phyloP scores from a whole-genome alignment of 2,113 vertebrate genomes.

The Serilophus lunatus region DNA sequence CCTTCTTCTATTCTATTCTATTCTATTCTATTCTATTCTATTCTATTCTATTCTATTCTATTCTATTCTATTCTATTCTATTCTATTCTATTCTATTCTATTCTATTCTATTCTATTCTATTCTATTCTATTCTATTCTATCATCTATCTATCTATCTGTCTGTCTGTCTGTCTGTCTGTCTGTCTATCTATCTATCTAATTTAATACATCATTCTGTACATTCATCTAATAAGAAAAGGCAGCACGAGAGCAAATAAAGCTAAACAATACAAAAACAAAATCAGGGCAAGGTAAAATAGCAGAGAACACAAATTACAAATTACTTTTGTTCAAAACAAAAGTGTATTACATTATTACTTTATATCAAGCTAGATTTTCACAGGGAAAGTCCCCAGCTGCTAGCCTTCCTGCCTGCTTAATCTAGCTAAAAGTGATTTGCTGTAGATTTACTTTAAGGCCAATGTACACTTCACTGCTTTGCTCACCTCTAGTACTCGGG shows the following conservation, averaged over 20 bases:
- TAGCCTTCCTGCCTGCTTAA: background rate
- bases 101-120: too few relatives aligned
- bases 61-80: too few relatives aligned
- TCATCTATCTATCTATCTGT: background rate
- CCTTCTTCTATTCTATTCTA: background rate
- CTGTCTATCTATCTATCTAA: background rate
- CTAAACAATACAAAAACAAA: background rate
- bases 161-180: background rate
- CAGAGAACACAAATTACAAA: background rate
- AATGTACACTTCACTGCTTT: background rate
- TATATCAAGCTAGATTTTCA: background rate
- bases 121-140: too few relatives aligned
- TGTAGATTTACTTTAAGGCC: background rate
- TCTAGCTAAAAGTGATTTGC: background rate
- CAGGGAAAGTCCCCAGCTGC: background rate
- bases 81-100: too few relatives aligned
- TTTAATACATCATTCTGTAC: background rate
- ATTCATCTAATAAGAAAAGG: background rate
- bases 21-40: too few relatives aligned
- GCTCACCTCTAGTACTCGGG: background rate
- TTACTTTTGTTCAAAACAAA: background rate
- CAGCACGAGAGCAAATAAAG: background rate
- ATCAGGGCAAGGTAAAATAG: background rate
- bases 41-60: too few relatives aligned
- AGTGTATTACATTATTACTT: background rate